Evolutionary conservation across 1,140 invertebrate species (phyloP), one percentile per base, ranked within the genome.

Genomic region (Andrena cerasifolii): DNA sequence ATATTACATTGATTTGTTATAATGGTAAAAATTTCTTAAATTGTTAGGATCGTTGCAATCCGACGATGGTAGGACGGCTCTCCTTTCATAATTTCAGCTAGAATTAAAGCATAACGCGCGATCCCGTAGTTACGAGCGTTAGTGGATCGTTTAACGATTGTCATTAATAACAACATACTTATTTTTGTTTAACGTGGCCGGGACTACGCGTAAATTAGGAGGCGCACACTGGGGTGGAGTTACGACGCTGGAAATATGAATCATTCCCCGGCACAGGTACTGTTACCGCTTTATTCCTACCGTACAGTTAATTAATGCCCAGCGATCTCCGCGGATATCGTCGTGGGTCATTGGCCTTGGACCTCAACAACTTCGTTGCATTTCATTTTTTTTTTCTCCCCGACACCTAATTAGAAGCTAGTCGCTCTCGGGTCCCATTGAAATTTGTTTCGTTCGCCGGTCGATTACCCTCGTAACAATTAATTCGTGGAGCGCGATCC

Each of bases 281-380:
- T 80, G 75, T 78, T 78, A 80, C 71, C 66, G 71, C 79, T 78
- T 80, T 78, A 65, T 78, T 80, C 56, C 66, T 65, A 71, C 56
- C 74, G 71, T 66, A 62, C 40, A n/a, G 70, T 80, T 80, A 80
- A 80, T 80, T 80, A 65, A 59, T 70, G 45, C 56, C 63, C 59
- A n/a, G n/a, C n/a, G n/a, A n/a, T n/a, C n/a, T n/a, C 40, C 67
- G 31, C 28, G 73, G 65, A 77, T n/a, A 80, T 70, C 56, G 56
- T 62, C 45, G 58, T n/a, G 65, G 49, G 58, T 58, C 76, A 72
- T 72, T 59, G 68, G 68, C 68, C 76, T 78, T 7, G 6, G 6
- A 36, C 12, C 6, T 24, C 24, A 4, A 36, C 16, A 1, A 21
- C 28, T 28, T n/a, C 47, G 28, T 59, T 59, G 56, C n/a, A 8